Evolutionary conservation across 2,113 vertebrate species (phyloP).

Genomic region (Falcunculus frontatus): DNA sequence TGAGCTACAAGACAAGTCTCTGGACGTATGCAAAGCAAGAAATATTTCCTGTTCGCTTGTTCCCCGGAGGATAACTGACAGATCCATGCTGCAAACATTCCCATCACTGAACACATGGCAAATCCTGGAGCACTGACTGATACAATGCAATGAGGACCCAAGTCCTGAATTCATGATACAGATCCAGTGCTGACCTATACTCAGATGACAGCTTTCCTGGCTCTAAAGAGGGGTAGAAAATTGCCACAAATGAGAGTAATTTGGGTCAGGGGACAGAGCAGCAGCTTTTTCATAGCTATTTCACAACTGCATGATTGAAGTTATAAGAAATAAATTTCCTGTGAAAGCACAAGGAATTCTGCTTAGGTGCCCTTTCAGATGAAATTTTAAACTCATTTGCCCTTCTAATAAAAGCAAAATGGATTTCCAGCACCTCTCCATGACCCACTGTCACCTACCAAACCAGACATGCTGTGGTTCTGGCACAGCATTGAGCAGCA

Average conservation of each 20-base stretch:
- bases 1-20: neutral
- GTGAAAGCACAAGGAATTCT: neutral
- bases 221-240: neutral
- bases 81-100: neutral
- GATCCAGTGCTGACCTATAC: neutral
- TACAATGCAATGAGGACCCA: neutral
- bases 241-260: neutral
- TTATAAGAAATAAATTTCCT: neutral
- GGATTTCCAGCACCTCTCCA: neutral
- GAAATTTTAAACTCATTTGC: neutral
- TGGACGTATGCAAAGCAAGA: neutral
- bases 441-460: neutral
- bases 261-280: neutral
- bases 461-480: neutral
- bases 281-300: neutral
- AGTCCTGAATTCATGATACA: neutral
- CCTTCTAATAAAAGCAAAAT: neutral
- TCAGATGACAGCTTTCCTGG: neutral
- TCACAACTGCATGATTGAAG: neutral
- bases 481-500: neutral
- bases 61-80: neutral
- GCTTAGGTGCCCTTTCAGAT: neutral
- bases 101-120: neutral
- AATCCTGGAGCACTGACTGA: neutral
- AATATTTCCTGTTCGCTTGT: neutral